These are phyloP conservation scores for Morone chrysops DNA, from an alignment of 2,113 vertebrate genomes.

Conservation along the genomic window DNA sequence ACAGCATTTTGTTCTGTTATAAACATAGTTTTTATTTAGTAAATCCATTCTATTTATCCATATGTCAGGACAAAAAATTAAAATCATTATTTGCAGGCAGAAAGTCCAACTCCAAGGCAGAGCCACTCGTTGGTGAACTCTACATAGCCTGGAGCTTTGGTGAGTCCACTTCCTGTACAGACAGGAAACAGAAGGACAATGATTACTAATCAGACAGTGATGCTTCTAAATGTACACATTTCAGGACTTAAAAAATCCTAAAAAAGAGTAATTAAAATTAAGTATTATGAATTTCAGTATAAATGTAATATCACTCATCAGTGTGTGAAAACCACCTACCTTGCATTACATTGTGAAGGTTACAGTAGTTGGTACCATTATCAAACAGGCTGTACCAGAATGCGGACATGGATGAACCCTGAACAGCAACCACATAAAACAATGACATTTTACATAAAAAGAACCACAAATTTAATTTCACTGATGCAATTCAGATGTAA, in stretches of 20 bases:
- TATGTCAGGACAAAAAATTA: not conserved
- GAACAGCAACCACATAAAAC: not conserved
- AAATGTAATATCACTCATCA: not conserved
- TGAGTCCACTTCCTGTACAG: conserved; percentile 69
- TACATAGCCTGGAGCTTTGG: conserved; percentile 60
- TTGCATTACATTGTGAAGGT: conserved; percentile 64
- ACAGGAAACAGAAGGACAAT: conserved; percentile 17
- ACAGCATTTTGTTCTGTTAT: not conserved
- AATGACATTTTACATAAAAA: not conserved
- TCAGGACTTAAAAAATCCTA: not conserved
- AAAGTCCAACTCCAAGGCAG: conserved; percentile 61
- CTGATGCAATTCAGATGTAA: not conserved
- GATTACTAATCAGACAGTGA: not conserved
- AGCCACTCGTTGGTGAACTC: conserved; percentile 75
- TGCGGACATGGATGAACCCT: conserved; percentile 65
- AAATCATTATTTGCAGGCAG: conserved; percentile 47
- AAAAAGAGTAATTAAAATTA: not conserved
- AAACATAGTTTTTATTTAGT: conserved; percentile 22
- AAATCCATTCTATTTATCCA: not conserved
- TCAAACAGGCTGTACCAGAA: conserved; percentile 69
- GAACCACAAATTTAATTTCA: not conserved
- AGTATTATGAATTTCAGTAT: not conserved
- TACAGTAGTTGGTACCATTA: conserved; percentile 77
- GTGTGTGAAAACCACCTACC: conserved; percentile 27
- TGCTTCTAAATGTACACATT: not conserved